Percentiles rank a stretch among this genome's conserved stretches.
phyloP scores from a whole-genome alignment of 2,113 vertebrate species.

The Amphiprion percula region DNA sequence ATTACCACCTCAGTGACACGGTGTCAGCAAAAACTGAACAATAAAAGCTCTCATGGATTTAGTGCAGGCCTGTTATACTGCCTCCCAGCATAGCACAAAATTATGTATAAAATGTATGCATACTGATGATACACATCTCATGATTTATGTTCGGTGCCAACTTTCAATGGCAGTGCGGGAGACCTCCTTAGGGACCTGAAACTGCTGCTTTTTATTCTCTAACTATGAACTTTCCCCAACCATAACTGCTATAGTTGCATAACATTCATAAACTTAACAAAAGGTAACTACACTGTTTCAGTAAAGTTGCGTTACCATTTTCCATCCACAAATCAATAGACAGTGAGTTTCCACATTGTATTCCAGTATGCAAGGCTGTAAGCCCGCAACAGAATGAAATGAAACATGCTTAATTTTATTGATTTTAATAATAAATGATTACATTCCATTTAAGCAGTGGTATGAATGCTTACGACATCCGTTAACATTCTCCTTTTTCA shows the following conservation, averaged over 20 bases:
- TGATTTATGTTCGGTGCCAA: background rate
- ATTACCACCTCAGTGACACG: background rate
- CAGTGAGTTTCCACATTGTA: background rate
- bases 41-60: background rate
- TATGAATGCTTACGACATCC: constrained; percentile 4
- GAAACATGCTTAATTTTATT: too few species aligned
- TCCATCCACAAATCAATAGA: too few species aligned
- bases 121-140: background rate
- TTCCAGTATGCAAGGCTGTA: background rate
- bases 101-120: background rate
- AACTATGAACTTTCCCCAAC: too few species aligned
- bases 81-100: background rate
- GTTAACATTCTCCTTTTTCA: constrained; percentile 7
- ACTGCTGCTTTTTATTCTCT: too few species aligned
- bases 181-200: too few species aligned
- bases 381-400: too few species aligned
- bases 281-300: too few species aligned
- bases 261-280: too few species aligned
- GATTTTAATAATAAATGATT: constrained; percentile 1
- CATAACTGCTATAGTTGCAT: too few species aligned
- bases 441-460: background rate
- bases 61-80: constrained; percentile 1
- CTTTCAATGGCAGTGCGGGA: background rate
- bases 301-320: too few species aligned
- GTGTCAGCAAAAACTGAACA: constrained; percentile 6